Base-by-base conservation (phyloP, 2,113 vertebrate species). In the Lagopus leucura region DNA sequence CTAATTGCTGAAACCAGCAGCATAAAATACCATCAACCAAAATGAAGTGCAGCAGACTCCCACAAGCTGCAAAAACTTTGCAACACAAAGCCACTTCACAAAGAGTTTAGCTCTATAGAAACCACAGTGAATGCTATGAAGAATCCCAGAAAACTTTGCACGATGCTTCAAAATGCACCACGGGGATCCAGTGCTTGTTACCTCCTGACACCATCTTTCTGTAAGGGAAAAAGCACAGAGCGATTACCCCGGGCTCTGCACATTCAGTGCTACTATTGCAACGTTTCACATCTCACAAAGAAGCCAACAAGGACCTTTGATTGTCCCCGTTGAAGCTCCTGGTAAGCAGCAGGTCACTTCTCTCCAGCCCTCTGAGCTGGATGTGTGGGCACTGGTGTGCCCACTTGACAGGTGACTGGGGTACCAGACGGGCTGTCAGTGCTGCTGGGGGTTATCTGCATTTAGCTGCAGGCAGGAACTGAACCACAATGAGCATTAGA, bases 11-110 rank as follows among this genome's bases (percentile, higher is more conserved):
- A 93, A 94, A 88, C 52, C 27, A 13, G 54, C 43, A 28, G 82
- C 80, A 18, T 67, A 64, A 94, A 88, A 65, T 91, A 25, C 95
- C 71, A 60, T 87, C 84, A 13, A 32, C 89, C 89, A 13, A 54
- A 87, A 67, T 10, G 72, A 74, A 82, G 82, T 19, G 64, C 73
- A 89, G 72, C 79, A 7, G 91, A 30, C 93, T 89, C 91, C 4
- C 91, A 58, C 82, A 66, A 78, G 78, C 85, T 5, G 60, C 88
- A 27, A 8, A 54, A 89, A 81, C 80, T 91, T 91, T 86, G 93
- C 95, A 90, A 89, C 79, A 81, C 95, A 94, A 92, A 96, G 85
- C 89, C 87, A 52, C 38, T 10, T 72, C 18, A 91, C 93, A 94
- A 83, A 94, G 94, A 72, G 50, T n/a, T 72, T 2, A 66, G 85